Conservation (phyloP, 2,113 vertebrate species). For the Crotalus helleri region DNA sequence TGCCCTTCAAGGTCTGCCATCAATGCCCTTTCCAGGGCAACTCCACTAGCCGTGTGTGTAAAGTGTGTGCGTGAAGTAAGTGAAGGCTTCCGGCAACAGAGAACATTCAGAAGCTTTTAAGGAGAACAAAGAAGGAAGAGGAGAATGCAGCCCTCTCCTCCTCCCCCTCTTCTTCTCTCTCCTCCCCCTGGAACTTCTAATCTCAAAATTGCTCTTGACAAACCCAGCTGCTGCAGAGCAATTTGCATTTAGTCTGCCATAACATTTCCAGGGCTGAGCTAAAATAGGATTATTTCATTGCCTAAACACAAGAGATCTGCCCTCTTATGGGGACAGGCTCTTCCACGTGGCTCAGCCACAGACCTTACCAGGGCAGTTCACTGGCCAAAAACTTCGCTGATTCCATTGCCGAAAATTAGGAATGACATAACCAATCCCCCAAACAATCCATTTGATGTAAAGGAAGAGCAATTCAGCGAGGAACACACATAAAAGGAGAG, state of each 20-base stretch:
- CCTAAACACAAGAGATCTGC: slow-evolving; percentile 20
- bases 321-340: slow-evolving; percentile 4
- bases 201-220: slow-evolving; percentile 34
- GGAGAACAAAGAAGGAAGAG: slow-evolving; percentile 18
- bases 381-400: not conserved
- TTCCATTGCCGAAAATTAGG: not conserved
- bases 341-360: not conserved
- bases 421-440: not conserved
- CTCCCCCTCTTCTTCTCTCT: not conserved
- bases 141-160: not conserved
- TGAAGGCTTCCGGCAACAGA: slow-evolving; percentile 33
- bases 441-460: not conserved
- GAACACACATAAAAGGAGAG: not conserved
- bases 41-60: slow-evolving; percentile 20
- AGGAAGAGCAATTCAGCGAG: not conserved
- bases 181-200: slow-evolving; percentile 19
- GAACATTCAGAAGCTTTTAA: slow-evolving; percentile 20
- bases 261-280: slow-evolving; percentile 20
- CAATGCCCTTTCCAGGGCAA: slow-evolving; percentile 17
- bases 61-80: not conserved
- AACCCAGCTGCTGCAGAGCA: slow-evolving; percentile 31
- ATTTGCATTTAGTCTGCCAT: slow-evolving; percentile 26
- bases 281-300: slow-evolving; percentile 40
- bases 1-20: not conserved
- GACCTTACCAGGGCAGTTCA: not conserved